Percentiles rank a stretch among this genome's conserved stretches.
These are phyloP conservation scores for Apostichopus californicus DNA, from an alignment of 35 echinoderm and acorn worm genomes.

Conservation along the genomic window DNA sequence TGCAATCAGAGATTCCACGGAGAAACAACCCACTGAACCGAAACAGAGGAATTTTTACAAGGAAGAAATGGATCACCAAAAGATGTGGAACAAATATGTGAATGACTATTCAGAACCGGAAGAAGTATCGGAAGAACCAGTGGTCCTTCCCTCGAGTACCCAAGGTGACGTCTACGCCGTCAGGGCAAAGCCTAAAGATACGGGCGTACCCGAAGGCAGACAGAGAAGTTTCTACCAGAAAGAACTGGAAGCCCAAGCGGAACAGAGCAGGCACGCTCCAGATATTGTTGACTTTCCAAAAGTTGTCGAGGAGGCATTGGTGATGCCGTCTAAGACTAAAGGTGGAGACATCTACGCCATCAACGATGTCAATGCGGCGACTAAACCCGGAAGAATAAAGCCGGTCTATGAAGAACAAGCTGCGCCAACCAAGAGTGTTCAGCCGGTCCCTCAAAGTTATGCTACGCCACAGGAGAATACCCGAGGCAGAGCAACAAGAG, in stretches of 20 bases:
- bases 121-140: constrained; percentile 25
- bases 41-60: constrained; percentile 34
- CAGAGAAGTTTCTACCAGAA: constrained; percentile 26
- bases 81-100: constrained; percentile 41
- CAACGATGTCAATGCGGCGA: neutral
- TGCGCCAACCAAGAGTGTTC: neutral
- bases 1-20: constrained; percentile 20
- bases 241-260: constrained; percentile 44
- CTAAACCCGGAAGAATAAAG: constrained; percentile 39
- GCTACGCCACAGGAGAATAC: neutral
- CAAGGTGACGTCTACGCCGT: constrained; percentile 38
- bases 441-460: neutral
- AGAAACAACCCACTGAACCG: neutral
- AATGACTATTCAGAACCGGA: constrained; percentile 35
- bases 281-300: neutral
- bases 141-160: constrained; percentile 1
- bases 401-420: constrained; percentile 5
- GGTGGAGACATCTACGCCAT: constrained; percentile 14
- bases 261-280: constrained; percentile 31
- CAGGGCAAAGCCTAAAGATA: constrained; percentile 9
- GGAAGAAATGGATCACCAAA: constrained; percentile 45
- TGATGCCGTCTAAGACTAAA: constrained; percentile 26
- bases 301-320: constrained; percentile 13
- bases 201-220: neutral
- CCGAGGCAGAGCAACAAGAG: neutral